Evolutionary conservation across 2,888 invertebrate genomes (phyloP), one percentile per base, ranked within the genome.

Genomic region (Xylota segnis): DNA sequence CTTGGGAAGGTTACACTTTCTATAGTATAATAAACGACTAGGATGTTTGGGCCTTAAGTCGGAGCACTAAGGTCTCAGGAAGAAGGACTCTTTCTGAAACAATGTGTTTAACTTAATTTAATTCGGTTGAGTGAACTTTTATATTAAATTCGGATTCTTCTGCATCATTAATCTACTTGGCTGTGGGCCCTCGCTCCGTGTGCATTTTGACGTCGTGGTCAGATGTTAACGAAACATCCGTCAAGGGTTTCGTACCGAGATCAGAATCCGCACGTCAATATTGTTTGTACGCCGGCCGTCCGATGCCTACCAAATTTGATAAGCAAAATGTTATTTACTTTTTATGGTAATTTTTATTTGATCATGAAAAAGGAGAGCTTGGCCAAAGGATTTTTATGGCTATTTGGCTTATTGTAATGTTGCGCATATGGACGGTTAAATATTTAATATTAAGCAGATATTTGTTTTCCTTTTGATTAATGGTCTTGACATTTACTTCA

Each of bases 291-390:
- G 32, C 32, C 54, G 23, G 29, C 40, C 54, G 34, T 32, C 43
- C 52, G 65, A 56, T 65, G 27, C 58, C 27, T 40, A 56, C 68
- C 34, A 45, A 50, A 54, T 70, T 77, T 59, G 61, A 77, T 77
- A 77, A 68, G 61, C 61, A 16, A 27, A 61, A 70, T 27, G 18
- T 77, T 77, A 70, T 70, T 61, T 34, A 70, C 54, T 70, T 77
- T 77, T 77, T 77, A 77, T 77, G 77, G 52, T 70, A 68, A 77
- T 70, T 70, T 77, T 70, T 54, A 70, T 77, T 70, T 27, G 43
- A 61, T 66, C 75, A 37, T 61, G 54, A 54, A 61, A 27, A 50
- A 54, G 34, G 34, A 50, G 59, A 27, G 34, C 52, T 23, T 43
- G 68, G 32, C 54, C 68, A 45, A 43, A n/a, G 59, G 32, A 34